Evolutionary conservation across 2,888 invertebrate species (phyloP).

Genomic region (Agrypnus murinus): DNA sequence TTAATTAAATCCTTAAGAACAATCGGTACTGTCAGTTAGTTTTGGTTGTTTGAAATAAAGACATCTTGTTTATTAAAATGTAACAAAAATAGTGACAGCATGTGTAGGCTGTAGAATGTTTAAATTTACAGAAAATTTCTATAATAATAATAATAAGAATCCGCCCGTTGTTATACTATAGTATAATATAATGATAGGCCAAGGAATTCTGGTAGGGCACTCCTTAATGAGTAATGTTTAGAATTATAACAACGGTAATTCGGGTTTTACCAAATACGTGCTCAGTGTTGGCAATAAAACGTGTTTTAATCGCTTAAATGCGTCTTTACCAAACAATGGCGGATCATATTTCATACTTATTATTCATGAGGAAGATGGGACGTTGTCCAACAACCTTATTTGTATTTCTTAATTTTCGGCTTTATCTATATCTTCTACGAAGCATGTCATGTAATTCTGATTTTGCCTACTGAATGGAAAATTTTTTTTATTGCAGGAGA

Average conservation of each 20-base stretch:
- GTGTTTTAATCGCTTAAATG: conserved; percentile 54
- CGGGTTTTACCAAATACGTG: conserved; percentile 57
- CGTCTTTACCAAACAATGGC: conserved; percentile 45
- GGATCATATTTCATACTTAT: conserved; percentile 45
- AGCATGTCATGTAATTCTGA: conserved; percentile 34
- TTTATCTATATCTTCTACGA: conserved; percentile 35
- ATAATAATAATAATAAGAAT: conserved; percentile 9
- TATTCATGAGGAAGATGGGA: conserved; percentile 45
- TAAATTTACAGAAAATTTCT: conserved; percentile 13
- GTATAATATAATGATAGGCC: conserved; percentile 15
- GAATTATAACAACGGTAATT: conserved; percentile 56
- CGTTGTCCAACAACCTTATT: conserved; percentile 44
- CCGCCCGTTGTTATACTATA: conserved; percentile 17
- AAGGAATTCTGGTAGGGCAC: conserved; percentile 48
- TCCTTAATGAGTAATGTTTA: conserved; percentile 56
- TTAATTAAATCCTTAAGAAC: conserved; percentile 14
- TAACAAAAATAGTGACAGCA: conserved; percentile 12
- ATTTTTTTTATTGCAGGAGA: conserved; percentile 15
- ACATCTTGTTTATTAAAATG: conserved; percentile 13
- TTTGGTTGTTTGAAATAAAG: conserved; percentile 15
- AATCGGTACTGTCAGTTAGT: background rate
- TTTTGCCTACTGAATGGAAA: conserved; percentile 36
- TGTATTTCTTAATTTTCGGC: conserved; percentile 42
- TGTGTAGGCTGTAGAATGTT: conserved; percentile 13
- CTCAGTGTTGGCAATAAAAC: conserved; percentile 49